phyloP scores from a whole-genome alignment of 37 sponge, comb jelly and placozoan species.

The Diacarnus erythraeanus region DNA sequence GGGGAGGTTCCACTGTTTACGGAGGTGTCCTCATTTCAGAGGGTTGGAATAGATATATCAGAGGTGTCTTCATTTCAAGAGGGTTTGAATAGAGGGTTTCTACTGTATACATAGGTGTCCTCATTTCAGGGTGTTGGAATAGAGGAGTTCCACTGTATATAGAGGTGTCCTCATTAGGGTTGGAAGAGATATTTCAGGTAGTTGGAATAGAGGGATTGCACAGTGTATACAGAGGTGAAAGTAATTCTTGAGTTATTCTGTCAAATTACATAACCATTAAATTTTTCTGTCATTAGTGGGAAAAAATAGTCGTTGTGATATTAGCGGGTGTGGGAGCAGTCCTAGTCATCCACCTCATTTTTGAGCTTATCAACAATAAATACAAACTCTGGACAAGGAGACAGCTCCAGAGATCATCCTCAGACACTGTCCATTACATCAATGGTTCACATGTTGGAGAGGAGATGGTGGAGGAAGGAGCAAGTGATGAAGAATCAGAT shows the following conservation, averaged over 20 bases:
- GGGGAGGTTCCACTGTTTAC: too few relatives aligned
- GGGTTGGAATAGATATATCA: too few relatives aligned
- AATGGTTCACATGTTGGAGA: not conserved
- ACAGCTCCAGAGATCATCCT: not conserved
- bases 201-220: too few relatives aligned
- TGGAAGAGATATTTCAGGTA: too few relatives aligned
- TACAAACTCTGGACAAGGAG: constrained; percentile 1
- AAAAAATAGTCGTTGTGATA: constrained; percentile 15
- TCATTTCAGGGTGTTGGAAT: too few relatives aligned
- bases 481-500: not conserved
- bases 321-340: constrained; percentile 10
- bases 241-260: not conserved
- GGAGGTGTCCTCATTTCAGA: too few relatives aligned
- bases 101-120: too few relatives aligned
- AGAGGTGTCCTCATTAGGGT: too few relatives aligned
- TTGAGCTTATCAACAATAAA: not conserved
- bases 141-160: too few relatives aligned
- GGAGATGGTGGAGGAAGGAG: not conserved
- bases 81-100: too few relatives aligned
- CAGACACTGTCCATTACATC: not conserved
- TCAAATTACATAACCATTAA: not conserved
- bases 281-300: constrained; percentile 3
- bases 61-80: too few relatives aligned
- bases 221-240: too few relatives aligned
- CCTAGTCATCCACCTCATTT: constrained; percentile 11